phyloP scores from a whole-genome alignment of 2,113 vertebrate genomes.

The Thermophis baileyi region DNA sequence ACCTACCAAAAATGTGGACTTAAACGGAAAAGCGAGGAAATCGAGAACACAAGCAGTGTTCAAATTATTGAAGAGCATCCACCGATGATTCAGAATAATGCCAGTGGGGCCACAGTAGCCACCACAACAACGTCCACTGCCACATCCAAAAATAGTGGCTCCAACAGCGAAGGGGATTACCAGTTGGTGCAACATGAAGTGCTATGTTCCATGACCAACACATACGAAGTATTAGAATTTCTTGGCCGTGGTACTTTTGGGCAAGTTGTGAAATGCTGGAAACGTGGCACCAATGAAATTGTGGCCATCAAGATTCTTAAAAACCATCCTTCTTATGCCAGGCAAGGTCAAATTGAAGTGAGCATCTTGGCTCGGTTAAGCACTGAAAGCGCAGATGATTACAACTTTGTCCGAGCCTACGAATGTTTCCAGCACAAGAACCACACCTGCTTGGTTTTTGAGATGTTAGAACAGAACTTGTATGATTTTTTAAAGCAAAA shows the following conservation, averaged over 20 bases:
- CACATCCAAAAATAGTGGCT: constrained; percentile 94
- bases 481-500: constrained; percentile 99
- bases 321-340: constrained; percentile 95
- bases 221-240: constrained; percentile 95
- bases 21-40: constrained; percentile 98
- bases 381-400: constrained; percentile 96
- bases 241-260: constrained; percentile 95
- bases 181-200: constrained; percentile 98
- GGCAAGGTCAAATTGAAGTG: constrained; percentile 97
- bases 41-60: constrained; percentile 93
- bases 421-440: constrained; percentile 99
- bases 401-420: constrained; percentile 96
- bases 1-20: constrained; percentile 99
- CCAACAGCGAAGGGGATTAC: constrained; percentile 96
- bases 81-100: constrained; percentile 92
- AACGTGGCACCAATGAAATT: constrained; percentile 96
- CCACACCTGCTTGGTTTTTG: constrained; percentile 98
- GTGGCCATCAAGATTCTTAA: constrained; percentile 99
- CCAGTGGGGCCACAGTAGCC: constrained; percentile 85
- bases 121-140: constrained; percentile 87
- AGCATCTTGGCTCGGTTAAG: constrained; percentile 97
- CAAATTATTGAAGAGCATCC: constrained; percentile 95
- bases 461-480: constrained; percentile 99
- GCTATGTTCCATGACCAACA: constrained; percentile 99
- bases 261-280: constrained; percentile 99